Evolutionary conservation across 2,888 invertebrate species (phyloP).

Genomic region (Caenorhabditis panamensis): DNA sequence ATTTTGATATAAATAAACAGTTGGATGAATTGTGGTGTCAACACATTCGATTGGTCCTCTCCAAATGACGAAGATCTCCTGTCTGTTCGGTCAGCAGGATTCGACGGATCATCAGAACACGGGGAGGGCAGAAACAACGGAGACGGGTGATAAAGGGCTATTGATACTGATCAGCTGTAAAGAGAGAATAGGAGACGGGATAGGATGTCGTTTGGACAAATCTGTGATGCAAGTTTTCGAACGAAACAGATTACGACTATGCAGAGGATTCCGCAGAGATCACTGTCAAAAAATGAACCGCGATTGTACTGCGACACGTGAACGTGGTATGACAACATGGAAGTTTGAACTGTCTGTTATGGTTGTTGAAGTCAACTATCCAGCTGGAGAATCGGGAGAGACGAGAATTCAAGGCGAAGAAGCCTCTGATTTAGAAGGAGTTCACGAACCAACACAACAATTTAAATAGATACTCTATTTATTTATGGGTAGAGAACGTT

Average conservation of each 20-base stretch:
- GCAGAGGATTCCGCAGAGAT: background rate
- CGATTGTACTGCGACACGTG: background rate
- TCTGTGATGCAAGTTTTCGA: slow-evolving; percentile 24
- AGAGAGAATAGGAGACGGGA: background rate
- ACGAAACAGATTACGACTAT: background rate
- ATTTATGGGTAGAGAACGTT: slow-evolving; percentile 2
- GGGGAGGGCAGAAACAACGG: background rate
- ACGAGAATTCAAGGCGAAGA: too few relatives aligned
- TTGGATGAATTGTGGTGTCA: slow-evolving; percentile 14
- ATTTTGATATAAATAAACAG: slow-evolving; percentile 6
- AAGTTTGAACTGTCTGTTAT: background rate
- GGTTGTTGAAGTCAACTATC: background rate
- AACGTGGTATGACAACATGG: background rate
- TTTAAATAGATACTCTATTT: too few relatives aligned
- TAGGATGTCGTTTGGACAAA: too few relatives aligned
- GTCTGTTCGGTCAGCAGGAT: too few relatives aligned
- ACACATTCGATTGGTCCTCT: too few relatives aligned
- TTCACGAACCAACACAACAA: too few relatives aligned
- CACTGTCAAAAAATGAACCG: background rate
- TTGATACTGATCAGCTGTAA: slow-evolving; percentile 9
- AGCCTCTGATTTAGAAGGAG: too few relatives aligned
- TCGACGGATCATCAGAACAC: slow-evolving; percentile 1
- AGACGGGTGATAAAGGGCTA: too few relatives aligned
- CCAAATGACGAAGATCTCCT: slow-evolving; percentile 10
- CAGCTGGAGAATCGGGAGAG: background rate